Evolutionary conservation across 2,113 vertebrate species (phyloP), one percentile per base, ranked within the genome.

Genomic region (Ceyx melanurus): DNA sequence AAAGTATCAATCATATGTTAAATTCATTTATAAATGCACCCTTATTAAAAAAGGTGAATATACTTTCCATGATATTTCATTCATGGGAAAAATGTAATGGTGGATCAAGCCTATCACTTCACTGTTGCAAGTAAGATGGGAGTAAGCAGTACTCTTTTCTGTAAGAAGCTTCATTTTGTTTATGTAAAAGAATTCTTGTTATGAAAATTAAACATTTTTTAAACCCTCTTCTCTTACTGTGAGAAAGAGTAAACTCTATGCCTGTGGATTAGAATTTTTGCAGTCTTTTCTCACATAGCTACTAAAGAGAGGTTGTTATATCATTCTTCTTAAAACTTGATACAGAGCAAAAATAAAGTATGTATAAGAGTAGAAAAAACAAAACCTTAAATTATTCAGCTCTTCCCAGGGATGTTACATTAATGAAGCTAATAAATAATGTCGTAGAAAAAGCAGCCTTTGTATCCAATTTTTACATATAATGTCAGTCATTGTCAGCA

Each of bases 1-100:
- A 96, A 96, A 88, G 50, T 72, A 89, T 73, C 45, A 82, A 5
- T 93, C 74, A 29, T 57, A 9, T 58, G 61, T 54, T 84, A 88
- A 86, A 92, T 15, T 68, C 11, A 68, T 94, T 78, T 90, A 33
- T 83, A 81, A 81, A 19, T 33, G 28, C 53, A 37, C 9, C 3
- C 5, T 74, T 45, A 64, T 25, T 64, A 68, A 53, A 81, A 92
- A 95, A 60, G 29, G 6, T 31, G 11, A 70, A 58, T 85, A 54
- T 62, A 10, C 7, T 58, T 88, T 60, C 42, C 43, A 20, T 72
- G 16, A n/a, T 22, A 9, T 45, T 83, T 90, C 80, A 56, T 64
- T 83, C 28, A 64, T 33, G 40, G 40, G 20, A 21, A 81, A 86
- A 82, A 35, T 48, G 5, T 22, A 74, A 21, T 0, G 0, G 28